Conservation (phyloP, 2,797 vertebrate species). For the Antrozous pallidus region DNA sequence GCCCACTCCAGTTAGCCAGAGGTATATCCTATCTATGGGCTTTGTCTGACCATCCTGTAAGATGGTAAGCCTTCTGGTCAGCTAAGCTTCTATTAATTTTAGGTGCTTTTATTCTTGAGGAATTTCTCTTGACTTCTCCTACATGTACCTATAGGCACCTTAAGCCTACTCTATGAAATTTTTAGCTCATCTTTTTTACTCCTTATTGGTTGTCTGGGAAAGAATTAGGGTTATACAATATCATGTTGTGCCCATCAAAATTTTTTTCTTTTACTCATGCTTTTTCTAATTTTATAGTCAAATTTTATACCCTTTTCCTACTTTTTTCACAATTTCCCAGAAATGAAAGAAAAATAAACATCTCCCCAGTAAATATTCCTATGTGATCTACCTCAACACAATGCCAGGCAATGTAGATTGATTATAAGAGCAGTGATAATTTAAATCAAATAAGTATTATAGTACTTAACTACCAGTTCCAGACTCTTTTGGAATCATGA, state of each 20-base stretch:
- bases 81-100: background rate
- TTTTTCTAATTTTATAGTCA: background rate
- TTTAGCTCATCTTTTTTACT: background rate
- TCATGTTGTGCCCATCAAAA: background rate
- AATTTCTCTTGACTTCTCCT: slow-evolving; percentile 5
- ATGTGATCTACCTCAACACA: background rate
- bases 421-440: background rate
- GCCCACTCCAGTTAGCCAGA: background rate
- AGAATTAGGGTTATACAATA: background rate
- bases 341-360: background rate
- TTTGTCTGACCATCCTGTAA: background rate
- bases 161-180: background rate
- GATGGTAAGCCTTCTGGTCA: background rate
- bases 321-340: background rate
- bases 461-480: background rate
- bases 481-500: background rate
- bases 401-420: background rate
- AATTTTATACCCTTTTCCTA: background rate
- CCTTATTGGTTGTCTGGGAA: background rate
- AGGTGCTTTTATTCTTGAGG: background rate
- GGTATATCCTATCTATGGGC: fast-evolving
- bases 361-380: background rate
- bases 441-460: background rate
- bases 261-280: background rate
- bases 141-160: background rate